Evolutionary conservation across 2,888 invertebrate genomes (phyloP).

Genomic region (Labia minor): DNA sequence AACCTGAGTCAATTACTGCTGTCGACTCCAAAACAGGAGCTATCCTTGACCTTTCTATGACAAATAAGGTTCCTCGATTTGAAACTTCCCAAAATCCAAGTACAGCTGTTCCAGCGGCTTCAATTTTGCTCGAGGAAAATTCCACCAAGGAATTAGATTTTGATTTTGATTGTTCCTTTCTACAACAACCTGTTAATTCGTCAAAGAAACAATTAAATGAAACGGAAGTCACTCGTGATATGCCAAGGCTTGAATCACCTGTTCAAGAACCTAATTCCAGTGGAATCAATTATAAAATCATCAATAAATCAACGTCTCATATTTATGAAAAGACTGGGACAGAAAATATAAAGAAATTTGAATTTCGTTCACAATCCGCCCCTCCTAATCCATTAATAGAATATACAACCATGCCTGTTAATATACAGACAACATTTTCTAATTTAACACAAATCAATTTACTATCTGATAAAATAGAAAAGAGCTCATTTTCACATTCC

Average conservation of each 20-base stretch:
- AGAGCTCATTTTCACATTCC: too few relatives aligned
- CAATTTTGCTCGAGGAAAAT: not conserved
- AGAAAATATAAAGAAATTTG: too few relatives aligned
- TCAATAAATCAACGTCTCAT: too few relatives aligned
- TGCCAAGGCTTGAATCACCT: not conserved
- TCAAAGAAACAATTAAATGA: not conserved
- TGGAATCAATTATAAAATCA: too few relatives aligned
- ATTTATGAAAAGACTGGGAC: too few relatives aligned
- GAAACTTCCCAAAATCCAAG: not conserved
- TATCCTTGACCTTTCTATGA: not conserved
- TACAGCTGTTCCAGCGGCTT: not conserved
- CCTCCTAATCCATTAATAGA: not conserved
- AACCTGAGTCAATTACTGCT: not conserved
- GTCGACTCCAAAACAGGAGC: not conserved
- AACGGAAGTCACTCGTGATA: not conserved
- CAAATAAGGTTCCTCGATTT: not conserved
- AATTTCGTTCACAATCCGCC: not conserved
- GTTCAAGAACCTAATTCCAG: too few relatives aligned
- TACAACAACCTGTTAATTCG: not conserved
- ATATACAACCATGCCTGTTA: too few relatives aligned
- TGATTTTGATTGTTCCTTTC: not conserved
- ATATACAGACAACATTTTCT: too few relatives aligned
- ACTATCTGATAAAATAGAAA: too few relatives aligned
- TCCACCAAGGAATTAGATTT: not conserved
- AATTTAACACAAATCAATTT: too few relatives aligned